Evolutionary conservation across 2,113 vertebrate genomes (phyloP), one percentile per base, ranked within the genome.

Genomic region (Entomyzon cyanotis): DNA sequence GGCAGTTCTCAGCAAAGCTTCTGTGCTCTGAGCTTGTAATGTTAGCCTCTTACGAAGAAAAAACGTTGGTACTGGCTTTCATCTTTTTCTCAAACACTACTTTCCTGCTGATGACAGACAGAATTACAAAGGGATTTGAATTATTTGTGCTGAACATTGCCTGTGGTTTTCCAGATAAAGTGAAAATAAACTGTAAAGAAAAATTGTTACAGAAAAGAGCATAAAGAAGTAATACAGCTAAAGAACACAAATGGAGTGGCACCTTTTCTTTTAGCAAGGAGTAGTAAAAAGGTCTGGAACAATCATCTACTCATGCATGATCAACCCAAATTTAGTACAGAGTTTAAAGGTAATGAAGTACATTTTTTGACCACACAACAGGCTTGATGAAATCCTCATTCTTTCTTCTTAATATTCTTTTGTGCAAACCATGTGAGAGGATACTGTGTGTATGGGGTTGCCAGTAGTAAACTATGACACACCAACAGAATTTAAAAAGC

Each of bases 381-480:
- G 41, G 10, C 8, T 90, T 31, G 17, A 58, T 27, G 18, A 89
- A 84, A 81, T 71, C 4, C 22, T 86, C 33, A 25, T 33, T 74
- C 15, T 80, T 83, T 17, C 12, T 85, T 59, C 41, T 53, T 42
- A 52, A 95, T 81, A 81, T 46, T 33, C 8, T 44, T 60, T 11
- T 39, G 6, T 65, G 16, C 19, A 65, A 90, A 39, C 12, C 2
- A 1, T 50, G 23, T 55, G 50, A 90, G 24, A 42, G 16, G 15
- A 24, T 2, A 44, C 47, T 2, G 11, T 18, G 9, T 41, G 7
- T 21, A 23, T 2, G 7, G 5, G 4, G 6, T 24, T 81, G 14
- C 22, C 50, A 89, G 20, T 17, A 75, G 50, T 58, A 74, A 91
- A 74, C 15, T 50, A 49, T 23, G 25, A 47, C 20, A 55, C 3